These are phyloP conservation scores for Psilopogon haemacephalus DNA, from an alignment of 2,113 vertebrate genomes.

Conservation along the genomic window DNA sequence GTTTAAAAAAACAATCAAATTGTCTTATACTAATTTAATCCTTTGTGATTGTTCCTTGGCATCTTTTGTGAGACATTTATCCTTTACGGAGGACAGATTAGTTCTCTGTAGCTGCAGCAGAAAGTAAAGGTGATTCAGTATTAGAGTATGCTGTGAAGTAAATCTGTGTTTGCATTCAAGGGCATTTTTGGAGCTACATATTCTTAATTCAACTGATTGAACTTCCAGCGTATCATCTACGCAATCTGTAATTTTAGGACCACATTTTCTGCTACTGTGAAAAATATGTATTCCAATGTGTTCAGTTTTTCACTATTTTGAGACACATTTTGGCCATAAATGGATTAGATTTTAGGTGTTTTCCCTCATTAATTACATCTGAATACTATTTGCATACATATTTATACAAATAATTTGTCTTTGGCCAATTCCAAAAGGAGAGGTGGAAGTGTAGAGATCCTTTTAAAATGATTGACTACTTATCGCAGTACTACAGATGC, in stretches of 20 bases:
- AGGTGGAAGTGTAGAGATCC: constrained; percentile 7
- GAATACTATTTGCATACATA: constrained; percentile 37
- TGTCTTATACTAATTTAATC: neutral
- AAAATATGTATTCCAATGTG: neutral
- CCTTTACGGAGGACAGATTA: neutral
- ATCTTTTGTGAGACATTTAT: neutral
- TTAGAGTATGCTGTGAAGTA: neutral
- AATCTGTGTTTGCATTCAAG: neutral
- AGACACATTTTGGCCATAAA: neutral
- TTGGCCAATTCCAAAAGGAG: neutral
- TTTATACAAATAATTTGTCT: constrained; percentile 31
- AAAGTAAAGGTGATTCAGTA: neutral
- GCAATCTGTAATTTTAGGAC: neutral
- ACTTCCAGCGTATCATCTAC: neutral
- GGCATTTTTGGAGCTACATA: neutral
- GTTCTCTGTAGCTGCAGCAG: neutral
- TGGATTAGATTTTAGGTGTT: neutral
- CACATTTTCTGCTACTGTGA: neutral
- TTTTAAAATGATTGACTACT: constrained; percentile 45
- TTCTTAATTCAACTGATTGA: neutral
- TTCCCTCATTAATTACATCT: constrained; percentile 10
- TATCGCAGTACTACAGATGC: constrained; percentile 47
- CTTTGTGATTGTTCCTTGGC: neutral
- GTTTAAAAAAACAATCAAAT: neutral
- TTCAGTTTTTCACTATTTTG: neutral